Percentiles rank a stretch among this genome's conserved stretches.
phyloP scores from a whole-genome alignment of 2,888 invertebrate genomes.

The Chrysolina americana region DNA sequence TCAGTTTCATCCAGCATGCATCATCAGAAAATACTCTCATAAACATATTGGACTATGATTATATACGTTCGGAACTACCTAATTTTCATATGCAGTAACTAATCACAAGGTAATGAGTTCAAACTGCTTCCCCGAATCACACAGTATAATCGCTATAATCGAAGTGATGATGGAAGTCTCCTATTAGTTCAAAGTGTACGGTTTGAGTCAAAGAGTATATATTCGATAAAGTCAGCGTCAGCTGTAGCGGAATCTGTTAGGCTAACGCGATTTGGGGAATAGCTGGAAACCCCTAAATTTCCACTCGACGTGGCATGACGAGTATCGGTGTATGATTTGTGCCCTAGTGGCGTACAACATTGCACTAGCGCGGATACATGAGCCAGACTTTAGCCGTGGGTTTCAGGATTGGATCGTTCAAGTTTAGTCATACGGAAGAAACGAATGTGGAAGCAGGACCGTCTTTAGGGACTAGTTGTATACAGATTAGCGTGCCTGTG shows the following conservation, averaged over 20 bases:
- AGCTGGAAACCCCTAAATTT: conserved; percentile 20
- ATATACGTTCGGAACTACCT: not conserved
- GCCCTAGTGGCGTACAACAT: conserved; percentile 23
- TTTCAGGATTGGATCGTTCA: conserved; percentile 8
- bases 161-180: conserved; percentile 5
- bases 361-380: conserved; percentile 14
- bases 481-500: not conserved
- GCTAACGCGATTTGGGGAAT: conserved; percentile 19
- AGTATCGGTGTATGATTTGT: conserved; percentile 19
- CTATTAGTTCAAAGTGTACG: conserved; percentile 9
- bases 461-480: not conserved
- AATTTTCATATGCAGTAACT: not conserved
- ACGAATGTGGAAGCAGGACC: not conserved
- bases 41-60: not conserved
- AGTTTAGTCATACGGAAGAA: conserved; percentile 9
- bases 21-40: not conserved
- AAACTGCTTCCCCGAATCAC: not conserved
- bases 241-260: conserved; percentile 24
- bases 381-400: conserved; percentile 12
- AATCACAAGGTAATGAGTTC: not conserved
- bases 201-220: conserved; percentile 21
- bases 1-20: too few species aligned
- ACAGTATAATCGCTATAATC: not conserved
- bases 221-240: conserved; percentile 24
- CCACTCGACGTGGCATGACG: conserved; percentile 19